Evolutionary conservation across 2,888 invertebrate genomes (phyloP), one percentile per base, ranked within the genome.

Genomic region (Phyllotreta cruciferae): DNA sequence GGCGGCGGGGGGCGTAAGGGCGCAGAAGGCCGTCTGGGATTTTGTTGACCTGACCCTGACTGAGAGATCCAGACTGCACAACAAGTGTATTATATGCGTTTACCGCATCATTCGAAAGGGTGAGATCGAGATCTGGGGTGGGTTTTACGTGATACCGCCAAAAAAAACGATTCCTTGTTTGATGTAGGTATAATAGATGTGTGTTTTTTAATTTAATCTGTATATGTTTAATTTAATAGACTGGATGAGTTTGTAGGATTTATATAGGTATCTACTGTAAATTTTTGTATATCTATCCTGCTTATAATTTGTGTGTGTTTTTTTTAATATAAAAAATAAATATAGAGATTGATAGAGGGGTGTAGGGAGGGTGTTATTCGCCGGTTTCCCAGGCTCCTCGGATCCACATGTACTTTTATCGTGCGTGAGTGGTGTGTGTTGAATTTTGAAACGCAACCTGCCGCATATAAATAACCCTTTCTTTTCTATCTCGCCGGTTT

Each of bases 11-110:
- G 64, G 67, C 56, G 72, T 64, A 68, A 11, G 10, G n/a, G n/a
- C 8, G 49, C 11, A 35, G 68, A 72, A 67, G 68, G 61, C 69
- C 71, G 77, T 75, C 75, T 75, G 74, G 71, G 73, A 74, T 74
- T 71, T 49, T 49, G 49, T 67, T 64, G 71, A 71, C 74, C 73
- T 75, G 75, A 76, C 74, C 75, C 75, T 75, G 75, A 73, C 71
- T 71, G 49, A 49, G 24, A 24, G 49, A 35, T 49, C 49, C 14
- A 49, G 75, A 72, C 77, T 74, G 71, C 74, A 75, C 77, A 76
- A 78, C 78, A 78, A 78, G 78, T 78, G 78, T 69, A 49, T n/a
- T n/a, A n/a, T 6, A 11, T 4, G 24, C 24, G 24, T 24, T 24
- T 24, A 24, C 10, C 35, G 8, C n/a, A 8, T 10, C n/a, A 70